Evolutionary conservation across 2,113 vertebrate genomes (phyloP).

Genomic region (Loxodonta africana): DNA sequence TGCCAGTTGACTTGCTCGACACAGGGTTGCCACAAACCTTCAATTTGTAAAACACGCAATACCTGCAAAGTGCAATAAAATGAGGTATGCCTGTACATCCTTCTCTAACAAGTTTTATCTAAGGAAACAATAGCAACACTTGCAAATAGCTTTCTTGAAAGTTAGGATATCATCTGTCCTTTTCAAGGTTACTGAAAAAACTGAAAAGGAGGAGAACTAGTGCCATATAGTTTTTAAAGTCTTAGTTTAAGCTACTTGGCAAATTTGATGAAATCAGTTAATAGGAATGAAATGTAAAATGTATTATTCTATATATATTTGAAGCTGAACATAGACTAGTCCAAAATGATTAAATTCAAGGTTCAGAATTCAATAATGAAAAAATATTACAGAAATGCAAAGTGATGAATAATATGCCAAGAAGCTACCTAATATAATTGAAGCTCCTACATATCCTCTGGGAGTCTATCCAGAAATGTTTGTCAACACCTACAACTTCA

Average conservation of each 20-base stretch:
- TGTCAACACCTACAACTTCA: constrained; percentile 30
- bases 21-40: no score
- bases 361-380: constrained; percentile 64
- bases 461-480: constrained; percentile 33
- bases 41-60: no score
- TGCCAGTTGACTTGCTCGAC: no score
- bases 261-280: constrained; percentile 22
- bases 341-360: constrained; percentile 56
- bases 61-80: no score
- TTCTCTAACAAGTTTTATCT: not conserved
- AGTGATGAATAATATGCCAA: constrained; percentile 39
- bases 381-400: constrained; percentile 61
- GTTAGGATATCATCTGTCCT: not conserved
- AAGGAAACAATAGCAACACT: not conserved
- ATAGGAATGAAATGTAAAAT: constrained; percentile 27
- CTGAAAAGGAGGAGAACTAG: constrained; percentile 16
- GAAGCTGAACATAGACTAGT: constrained; percentile 23
- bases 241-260: constrained; percentile 28
- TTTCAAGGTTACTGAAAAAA: constrained; percentile 38
- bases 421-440: not conserved
- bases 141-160: constrained; percentile 48
- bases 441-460: not conserved
- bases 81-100: not conserved
- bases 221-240: constrained; percentile 1
- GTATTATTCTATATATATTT: constrained; percentile 29